Evolutionary conservation across 2,888 invertebrate genomes (phyloP).

Genomic region (Pheosia gnoma): DNA sequence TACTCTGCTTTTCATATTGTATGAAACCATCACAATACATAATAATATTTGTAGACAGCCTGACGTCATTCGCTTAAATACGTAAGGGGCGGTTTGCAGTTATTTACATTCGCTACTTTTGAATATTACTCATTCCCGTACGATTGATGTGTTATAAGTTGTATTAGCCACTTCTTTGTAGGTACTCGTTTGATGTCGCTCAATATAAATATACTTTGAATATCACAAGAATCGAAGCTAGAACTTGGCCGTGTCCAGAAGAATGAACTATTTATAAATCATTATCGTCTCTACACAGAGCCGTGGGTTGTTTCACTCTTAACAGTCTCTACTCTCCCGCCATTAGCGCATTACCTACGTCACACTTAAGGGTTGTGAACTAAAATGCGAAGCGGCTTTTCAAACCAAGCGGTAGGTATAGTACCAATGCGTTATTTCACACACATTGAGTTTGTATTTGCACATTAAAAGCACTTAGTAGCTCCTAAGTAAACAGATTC

Average conservation of each 20-base stretch:
- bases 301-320: too few relatives aligned
- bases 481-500: too few relatives aligned
- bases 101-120: neutral
- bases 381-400: too few relatives aligned
- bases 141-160: constrained; percentile 3
- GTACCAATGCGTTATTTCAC: too few relatives aligned
- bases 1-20: neutral
- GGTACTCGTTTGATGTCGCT: constrained; percentile 1
- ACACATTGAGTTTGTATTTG: too few relatives aligned
- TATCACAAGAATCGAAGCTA: neutral
- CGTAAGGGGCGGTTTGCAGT: neutral
- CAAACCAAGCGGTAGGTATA: too few relatives aligned
- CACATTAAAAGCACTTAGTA: too few relatives aligned
- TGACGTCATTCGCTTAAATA: neutral
- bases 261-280: neutral
- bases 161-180: constrained; percentile 1
- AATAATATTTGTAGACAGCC: neutral
- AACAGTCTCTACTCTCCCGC: too few relatives aligned
- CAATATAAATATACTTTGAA: constrained; percentile 5
- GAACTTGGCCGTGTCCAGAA: constrained; percentile 3
- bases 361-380: too few relatives aligned
- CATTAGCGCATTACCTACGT: too few relatives aligned
- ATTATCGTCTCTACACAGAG: neutral
- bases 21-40: neutral
- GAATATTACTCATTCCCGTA: neutral